A percentile compares a stretch with the other conserved stretches of the same genome.
Evolutionary conservation across 2,888 invertebrate genomes (phyloP).

Genomic region (Drosophila neotestacea): DNA sequence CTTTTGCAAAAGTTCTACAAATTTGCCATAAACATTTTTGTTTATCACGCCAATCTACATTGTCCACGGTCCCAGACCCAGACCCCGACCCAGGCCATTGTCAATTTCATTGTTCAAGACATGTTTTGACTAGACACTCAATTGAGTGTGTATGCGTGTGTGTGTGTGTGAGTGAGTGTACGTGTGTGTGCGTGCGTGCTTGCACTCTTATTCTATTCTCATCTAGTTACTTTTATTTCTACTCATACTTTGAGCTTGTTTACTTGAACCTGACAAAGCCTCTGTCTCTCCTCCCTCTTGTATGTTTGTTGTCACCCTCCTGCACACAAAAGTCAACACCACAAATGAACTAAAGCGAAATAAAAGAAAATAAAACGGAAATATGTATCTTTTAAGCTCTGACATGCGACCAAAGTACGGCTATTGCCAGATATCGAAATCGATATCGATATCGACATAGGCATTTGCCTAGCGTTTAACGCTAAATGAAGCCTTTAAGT

Average conservation of each 20-base stretch:
- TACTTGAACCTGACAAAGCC: slow-evolving; percentile 48
- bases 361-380: slow-evolving; percentile 33
- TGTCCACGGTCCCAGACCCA: slow-evolving; percentile 18
- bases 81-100: slow-evolving; percentile 39
- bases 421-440: slow-evolving; percentile 54
- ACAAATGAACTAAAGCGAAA: slow-evolving; percentile 17
- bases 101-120: slow-evolving; percentile 41
- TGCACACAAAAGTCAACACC: neutral
- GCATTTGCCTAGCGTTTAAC: slow-evolving; percentile 49
- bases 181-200: neutral
- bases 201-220: slow-evolving; percentile 21
- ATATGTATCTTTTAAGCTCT: slow-evolving; percentile 36
- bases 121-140: slow-evolving; percentile 44
- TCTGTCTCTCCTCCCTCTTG: neutral
- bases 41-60: slow-evolving; percentile 32
- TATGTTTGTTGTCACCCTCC: slow-evolving; percentile 1
- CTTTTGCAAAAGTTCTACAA: slow-evolving; percentile 21
- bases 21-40: slow-evolving; percentile 9
- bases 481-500: slow-evolving; percentile 49
- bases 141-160: slow-evolving; percentile 19
- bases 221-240: slow-evolving; percentile 19
- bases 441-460: slow-evolving; percentile 20
- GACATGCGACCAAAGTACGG: slow-evolving; percentile 58
- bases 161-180: neutral
- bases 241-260: slow-evolving; percentile 28